Evolutionary conservation across 2,113 vertebrate genomes (phyloP), one percentile per base, ranked within the genome.

Genomic region (Excalfactoria chinensis): DNA sequence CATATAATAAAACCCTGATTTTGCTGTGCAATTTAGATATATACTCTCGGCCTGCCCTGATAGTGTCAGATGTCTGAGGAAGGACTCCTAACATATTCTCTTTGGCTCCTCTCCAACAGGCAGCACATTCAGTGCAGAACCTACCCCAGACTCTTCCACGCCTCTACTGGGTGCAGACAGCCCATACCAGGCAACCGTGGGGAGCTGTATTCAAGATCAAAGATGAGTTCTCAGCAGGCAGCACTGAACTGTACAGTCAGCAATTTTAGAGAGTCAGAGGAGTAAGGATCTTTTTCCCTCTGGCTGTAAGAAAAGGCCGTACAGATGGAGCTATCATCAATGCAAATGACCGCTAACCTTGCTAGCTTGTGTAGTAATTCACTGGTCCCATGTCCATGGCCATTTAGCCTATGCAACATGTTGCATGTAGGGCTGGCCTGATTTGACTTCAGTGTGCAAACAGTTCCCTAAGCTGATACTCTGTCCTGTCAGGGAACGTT

Each of bases 1-100:
- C 4, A 0, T 12, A 4, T 1, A 23, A 43, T 26, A 74, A 81
- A 15, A 0, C 6, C 1, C 37, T 7, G 28, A 0, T 23, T 20
- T 44, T 32, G 26, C 13, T 16, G 23, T 11, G 15, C 44, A 22
- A 7, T 77, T 46, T 13, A 7, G 4, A 37, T 81, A 84, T 35
- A 2, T 17, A 0, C 3, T 3, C 20, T 3, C 14, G 83, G 41
- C 55, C 8, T 1, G 0, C 55, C 64, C 46, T 20, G 32, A 7
- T 37, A 7, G 80, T 44, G 76, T 90, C 58, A 0, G 48, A 5
- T 83, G 48, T 76, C 60, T 2, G 7, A 43, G 68, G 35, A 74
- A 60, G 60, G 85, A 59, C 35, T 59, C 40, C 46, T 48, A 20
- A 51, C 63, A 44, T 66, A 51, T 46, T 40, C 46, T 80, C n/a